A percentile compares a stretch with the other conserved stretches of the same genome.
Evolutionary conservation across 30 jellyfish, hydroid and myxozoan genomes (phyloP).

Genomic region (Cassiopea andromeda): DNA sequence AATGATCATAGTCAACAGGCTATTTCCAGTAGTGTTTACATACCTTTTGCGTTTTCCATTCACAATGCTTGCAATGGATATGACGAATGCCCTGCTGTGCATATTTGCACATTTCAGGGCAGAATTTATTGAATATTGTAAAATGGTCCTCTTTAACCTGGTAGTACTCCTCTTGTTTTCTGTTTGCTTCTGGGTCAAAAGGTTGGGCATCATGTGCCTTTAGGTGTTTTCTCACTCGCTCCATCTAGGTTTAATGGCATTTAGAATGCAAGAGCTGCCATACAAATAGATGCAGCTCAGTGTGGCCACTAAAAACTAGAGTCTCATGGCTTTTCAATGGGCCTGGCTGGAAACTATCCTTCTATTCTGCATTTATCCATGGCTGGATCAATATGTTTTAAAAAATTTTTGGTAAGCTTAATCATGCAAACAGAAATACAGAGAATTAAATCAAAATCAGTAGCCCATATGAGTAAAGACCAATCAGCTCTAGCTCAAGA

Average conservation of each 20-base stretch:
- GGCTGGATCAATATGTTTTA: neutral
- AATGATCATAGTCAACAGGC: too few species aligned
- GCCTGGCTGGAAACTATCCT: neutral
- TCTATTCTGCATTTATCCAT: neutral
- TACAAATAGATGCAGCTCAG: neutral
- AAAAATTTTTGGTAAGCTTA: neutral
- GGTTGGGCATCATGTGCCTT: slow-evolving; percentile 58
- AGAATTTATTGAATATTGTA: slow-evolving; percentile 43
- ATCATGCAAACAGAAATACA: neutral
- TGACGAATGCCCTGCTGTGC: slow-evolving; percentile 73
- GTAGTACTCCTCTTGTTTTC: slow-evolving; percentile 58
- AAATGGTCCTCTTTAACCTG: slow-evolving; percentile 64
- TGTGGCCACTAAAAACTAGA: slow-evolving; percentile 19
- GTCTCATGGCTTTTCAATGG: neutral
- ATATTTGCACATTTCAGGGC: slow-evolving; percentile 76
- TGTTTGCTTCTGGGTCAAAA: slow-evolving; percentile 50
- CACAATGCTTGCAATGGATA: slow-evolving; percentile 75
- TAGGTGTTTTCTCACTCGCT: slow-evolving; percentile 52
- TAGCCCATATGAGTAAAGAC: neutral
- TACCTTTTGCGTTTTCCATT: slow-evolving; percentile 76
- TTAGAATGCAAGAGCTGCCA: neutral
- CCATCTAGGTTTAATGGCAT: slow-evolving; percentile 49
- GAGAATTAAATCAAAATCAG: neutral
- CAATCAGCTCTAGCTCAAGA: slow-evolving; percentile 47
- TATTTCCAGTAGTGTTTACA: neutral